Conservation (phyloP, 2,113 vertebrate genomes). For the Meriones unguiculatus region DNA sequence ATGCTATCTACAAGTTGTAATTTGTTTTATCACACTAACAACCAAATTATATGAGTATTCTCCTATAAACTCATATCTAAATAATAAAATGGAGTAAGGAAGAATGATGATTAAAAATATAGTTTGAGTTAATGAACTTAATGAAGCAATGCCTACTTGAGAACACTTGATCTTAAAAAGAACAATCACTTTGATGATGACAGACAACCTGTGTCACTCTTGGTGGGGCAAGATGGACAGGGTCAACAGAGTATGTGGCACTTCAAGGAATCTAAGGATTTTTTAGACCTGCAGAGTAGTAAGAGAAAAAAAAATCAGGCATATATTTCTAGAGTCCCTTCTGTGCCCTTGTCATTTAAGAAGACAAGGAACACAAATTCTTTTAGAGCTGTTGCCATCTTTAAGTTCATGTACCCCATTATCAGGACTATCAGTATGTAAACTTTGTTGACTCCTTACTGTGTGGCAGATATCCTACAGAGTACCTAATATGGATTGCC, state of each 20-base stretch:
- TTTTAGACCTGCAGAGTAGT: not conserved
- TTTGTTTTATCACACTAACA: not conserved
- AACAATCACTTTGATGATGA: rapidly evolving
- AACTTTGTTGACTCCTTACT: not conserved
- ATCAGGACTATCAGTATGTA: not conserved
- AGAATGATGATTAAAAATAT: not conserved
- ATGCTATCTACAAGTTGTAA: not conserved
- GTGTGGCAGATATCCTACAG: not conserved
- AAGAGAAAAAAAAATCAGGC: not conserved
- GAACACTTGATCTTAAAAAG: not conserved
- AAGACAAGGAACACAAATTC: not conserved
- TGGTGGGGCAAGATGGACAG: not conserved
- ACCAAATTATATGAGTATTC: not conserved
- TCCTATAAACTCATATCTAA: not conserved
- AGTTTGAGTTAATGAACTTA: not conserved
- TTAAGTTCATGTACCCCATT: not conserved
- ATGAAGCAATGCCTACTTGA: not conserved
- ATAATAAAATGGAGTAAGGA: not conserved
- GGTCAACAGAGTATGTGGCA: rapidly evolving
- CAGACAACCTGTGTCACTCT: rapidly evolving
- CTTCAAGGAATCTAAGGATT: not conserved
- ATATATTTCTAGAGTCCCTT: not conserved
- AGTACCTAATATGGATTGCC: not conserved
- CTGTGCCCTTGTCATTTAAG: not conserved
- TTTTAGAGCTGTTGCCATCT: not conserved